A percentile compares a stretch with the other conserved stretches of the same genome.
Conservation (phyloP, 2,888 invertebrate species). For the Lochmaea crataegi region DNA sequence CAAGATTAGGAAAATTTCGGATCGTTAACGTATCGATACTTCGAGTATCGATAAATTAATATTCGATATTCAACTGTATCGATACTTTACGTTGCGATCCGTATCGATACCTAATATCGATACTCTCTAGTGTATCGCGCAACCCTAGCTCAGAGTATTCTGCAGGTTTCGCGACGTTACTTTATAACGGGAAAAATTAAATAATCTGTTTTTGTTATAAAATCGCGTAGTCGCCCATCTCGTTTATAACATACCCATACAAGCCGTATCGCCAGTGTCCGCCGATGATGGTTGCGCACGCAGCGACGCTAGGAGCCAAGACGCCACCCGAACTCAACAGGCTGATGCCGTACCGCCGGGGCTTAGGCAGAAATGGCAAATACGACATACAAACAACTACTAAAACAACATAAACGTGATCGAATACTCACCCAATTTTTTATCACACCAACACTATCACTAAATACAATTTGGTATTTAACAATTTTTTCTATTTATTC, state of each 20-base stretch:
- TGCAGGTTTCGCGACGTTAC: neutral
- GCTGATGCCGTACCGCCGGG: conserved; percentile 27
- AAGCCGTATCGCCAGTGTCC: conserved; percentile 16
- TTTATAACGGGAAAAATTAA: neutral
- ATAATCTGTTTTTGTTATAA: neutral
- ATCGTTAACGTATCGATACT: too few relatives aligned
- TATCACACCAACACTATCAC: conserved; percentile 3
- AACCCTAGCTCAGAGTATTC: too few relatives aligned
- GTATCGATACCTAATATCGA: too few relatives aligned
- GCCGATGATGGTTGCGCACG: conserved; percentile 40
- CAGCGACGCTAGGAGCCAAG: conserved; percentile 41
- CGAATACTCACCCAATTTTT: conserved; percentile 28
- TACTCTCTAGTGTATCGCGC: too few relatives aligned
- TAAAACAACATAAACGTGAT: neutral
- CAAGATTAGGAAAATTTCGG: too few relatives aligned
- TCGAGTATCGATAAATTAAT: too few relatives aligned
- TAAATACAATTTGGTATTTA: conserved; percentile 8
- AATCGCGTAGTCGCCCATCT: neutral
- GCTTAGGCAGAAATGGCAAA: conserved; percentile 30
- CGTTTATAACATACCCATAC: neutral
- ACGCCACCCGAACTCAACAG: conserved; percentile 43
- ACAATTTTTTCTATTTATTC: conserved; percentile 23
- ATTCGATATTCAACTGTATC: too few relatives aligned
- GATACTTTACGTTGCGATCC: too few relatives aligned
- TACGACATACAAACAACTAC: conserved; percentile 16